Base-by-base conservation (phyloP, 2,888 invertebrate species). In the Dynastes tityus region DNA sequence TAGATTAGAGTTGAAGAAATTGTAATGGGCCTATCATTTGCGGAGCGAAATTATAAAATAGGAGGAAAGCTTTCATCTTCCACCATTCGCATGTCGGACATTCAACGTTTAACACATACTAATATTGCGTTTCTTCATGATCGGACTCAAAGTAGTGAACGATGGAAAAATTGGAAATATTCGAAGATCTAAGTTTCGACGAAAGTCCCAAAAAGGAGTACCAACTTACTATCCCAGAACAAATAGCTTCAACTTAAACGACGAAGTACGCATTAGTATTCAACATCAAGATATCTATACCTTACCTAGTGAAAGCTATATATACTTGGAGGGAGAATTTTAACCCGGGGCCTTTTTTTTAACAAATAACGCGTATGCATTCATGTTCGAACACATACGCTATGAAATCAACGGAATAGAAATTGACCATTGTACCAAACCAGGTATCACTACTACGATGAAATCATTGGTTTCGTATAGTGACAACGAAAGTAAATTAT, bases 361-460 rank as follows among this genome's bases (percentile, higher is more conserved):
- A 37, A 79, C 79, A 29, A 86, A 85, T 77, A 86, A 86, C 79
- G 81, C 82, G 53, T 78, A 85, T n/a, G 81, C 84, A 84, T 32
- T 32, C 32, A 32, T 32, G 32, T 32, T 32, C 32, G 32, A 32
- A 5, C 32, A 32, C 4, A 32, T 87, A 73, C 83, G 86, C 6
- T 88, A 87, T 81, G 85, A 87, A 80, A 51, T 86, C n/a, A 87
- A 86, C 80, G 86, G 85, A 51, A 79, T 85, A 27, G 85, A 86
- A 81, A 84, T 87, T 65, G 85, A 87, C 84, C 78, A 82, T n/a
- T 81, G 64, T n/a, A 83, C 84, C 78, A 85, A 87, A 83, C 81
- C 85, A 45, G 86, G 86, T 22, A 81, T 86, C 11, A 84, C 86
- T 37, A 82, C 84, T 13, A 81, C 83, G 6, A 83, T 87, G 68